A percentile compares a stretch with the other conserved stretches of the same genome.
Evolutionary conservation across 2,888 invertebrate genomes (phyloP).

Genomic region (Scaptomyza cyrtandrae): DNA sequence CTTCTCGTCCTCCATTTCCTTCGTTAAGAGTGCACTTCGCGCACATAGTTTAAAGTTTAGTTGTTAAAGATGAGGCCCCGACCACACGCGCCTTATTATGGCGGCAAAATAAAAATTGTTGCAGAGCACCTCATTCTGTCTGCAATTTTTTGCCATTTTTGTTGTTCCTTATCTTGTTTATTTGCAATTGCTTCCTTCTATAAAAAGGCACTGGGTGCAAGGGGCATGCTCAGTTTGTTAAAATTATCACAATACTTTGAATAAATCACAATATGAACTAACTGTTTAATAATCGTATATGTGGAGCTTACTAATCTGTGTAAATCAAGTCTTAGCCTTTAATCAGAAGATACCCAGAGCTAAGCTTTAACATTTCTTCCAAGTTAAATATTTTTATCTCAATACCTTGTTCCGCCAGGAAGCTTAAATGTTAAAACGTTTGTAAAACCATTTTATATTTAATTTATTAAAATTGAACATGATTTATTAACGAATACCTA

Average conservation of each 20-base stretch:
- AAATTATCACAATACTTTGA: not conserved
- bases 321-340: too few species aligned
- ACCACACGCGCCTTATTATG: conserved; percentile 44
- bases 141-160: conserved; percentile 12
- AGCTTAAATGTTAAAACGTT: too few species aligned
- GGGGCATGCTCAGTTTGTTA: conserved; percentile 1
- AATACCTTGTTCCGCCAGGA: too few species aligned
- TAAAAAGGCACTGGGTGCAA: conserved; percentile 2
- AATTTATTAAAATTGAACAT: too few species aligned
- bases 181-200: conserved; percentile 5
- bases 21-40: conserved; percentile 35
- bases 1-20: not conserved
- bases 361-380: not conserved
- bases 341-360: too few species aligned
- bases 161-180: conserved; percentile 20
- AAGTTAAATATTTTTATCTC: not conserved
- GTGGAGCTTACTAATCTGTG: not conserved
- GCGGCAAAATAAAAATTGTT: conserved; percentile 47
- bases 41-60: conserved; percentile 18
- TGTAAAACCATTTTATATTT: too few species aligned
- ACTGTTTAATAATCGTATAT: not conserved
- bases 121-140: conserved; percentile 13
- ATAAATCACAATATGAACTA: not conserved
- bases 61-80: conserved; percentile 18
- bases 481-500: too few species aligned